phyloP scores from a whole-genome alignment of 35 echinoderm and acorn worm species.

The Strongylocentrotus purpuratus region DNA sequence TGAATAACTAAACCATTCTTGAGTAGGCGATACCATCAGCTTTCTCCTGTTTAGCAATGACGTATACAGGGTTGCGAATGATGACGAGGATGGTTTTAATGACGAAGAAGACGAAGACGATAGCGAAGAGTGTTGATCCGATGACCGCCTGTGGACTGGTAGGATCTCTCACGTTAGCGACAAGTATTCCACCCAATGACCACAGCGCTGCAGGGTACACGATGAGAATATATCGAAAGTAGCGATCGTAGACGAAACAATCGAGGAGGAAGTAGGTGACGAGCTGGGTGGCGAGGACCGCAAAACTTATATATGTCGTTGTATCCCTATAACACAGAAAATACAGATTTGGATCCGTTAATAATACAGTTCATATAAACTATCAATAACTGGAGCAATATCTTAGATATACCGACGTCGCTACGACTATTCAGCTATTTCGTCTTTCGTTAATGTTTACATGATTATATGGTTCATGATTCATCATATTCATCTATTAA shows the following conservation, averaged over 20 bases:
- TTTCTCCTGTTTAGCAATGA: neutral
- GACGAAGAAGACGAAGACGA: conserved; percentile 48
- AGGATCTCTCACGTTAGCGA: neutral
- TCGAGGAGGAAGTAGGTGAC: conserved; percentile 23
- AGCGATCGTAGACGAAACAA: conserved; percentile 25
- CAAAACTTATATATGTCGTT: neutral
- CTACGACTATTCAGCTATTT: too few species aligned
- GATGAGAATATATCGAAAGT: conserved; percentile 30
- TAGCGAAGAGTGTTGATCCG: neutral
- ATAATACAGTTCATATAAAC: too few species aligned
- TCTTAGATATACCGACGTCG: too few species aligned
- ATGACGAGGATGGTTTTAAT: conserved; percentile 14
- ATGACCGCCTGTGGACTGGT: neutral
- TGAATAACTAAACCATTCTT: neutral
- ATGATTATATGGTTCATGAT: too few species aligned
- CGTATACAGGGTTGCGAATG: conserved; percentile 12
- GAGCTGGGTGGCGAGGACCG: neutral
- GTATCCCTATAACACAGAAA: conserved; percentile 5
- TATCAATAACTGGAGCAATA: too few species aligned
- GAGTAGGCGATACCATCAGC: neutral
- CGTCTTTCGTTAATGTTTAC: too few species aligned
- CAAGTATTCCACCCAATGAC: neutral
- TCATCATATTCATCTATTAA: too few species aligned
- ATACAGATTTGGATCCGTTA: neutral
- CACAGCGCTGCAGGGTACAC: conserved; percentile 29